phyloP scores from a whole-genome alignment of 2,113 vertebrate species.

The Nestor notabilis region DNA sequence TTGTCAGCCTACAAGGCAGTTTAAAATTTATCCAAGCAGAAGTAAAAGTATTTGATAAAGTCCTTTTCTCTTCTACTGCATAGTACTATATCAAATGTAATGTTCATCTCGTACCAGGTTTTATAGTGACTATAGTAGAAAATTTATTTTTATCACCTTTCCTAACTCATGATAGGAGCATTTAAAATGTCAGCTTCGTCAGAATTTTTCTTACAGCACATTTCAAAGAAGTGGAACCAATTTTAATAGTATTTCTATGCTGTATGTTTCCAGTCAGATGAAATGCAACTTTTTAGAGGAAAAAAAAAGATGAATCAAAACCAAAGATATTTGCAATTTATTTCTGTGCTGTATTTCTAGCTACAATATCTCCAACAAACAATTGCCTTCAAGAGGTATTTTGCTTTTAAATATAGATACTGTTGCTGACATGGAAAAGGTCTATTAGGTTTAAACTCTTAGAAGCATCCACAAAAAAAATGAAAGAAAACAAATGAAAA shows the following conservation, averaged over 20 bases:
- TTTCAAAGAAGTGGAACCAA: conserved; percentile 3
- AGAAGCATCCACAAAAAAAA: neutral
- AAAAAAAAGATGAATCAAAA: neutral
- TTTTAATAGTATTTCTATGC: conserved; percentile 23
- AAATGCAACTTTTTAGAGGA: neutral
- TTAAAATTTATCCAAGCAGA: neutral
- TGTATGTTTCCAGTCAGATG: neutral
- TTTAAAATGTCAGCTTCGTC: neutral
- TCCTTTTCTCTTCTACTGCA: neutral
- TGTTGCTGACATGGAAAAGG: neutral
- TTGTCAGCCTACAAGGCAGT: neutral
- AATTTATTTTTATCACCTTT: conserved; percentile 51
- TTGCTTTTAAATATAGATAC: neutral
- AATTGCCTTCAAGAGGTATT: neutral
- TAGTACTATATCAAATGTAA: neutral
- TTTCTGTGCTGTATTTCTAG: neutral
- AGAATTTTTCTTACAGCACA: conserved; percentile 4
- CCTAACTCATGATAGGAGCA: neutral
- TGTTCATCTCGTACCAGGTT: conserved; percentile 3
- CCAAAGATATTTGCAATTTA: neutral
- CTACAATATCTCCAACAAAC: neutral
- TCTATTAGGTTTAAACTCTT: neutral
- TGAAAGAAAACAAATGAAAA: neutral
- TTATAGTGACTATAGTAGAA: neutral
- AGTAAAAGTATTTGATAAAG: neutral